Evolutionary conservation across 2,888 invertebrate species (phyloP), one percentile per base, ranked within the genome.

Genomic region (Cremastobaeus sp.): DNA sequence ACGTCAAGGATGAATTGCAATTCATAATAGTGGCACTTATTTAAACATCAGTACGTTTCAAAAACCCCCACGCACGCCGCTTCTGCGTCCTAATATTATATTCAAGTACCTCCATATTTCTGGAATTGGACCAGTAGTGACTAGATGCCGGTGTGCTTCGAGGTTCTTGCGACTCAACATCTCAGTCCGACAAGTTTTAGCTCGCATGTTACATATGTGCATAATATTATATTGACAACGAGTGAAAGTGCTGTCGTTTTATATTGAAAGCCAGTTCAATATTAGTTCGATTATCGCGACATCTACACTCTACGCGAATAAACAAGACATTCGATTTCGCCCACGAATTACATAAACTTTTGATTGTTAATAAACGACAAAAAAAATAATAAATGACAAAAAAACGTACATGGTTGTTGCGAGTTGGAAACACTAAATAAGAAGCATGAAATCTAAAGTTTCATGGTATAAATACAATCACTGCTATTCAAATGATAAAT

Each of bases 21-120:
- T 68, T 45, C 45, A 62, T 43, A 69, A 68, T 60, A 55, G 60
- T 60, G n/a, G n/a, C 41, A 43, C 39, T 48, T 65, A 68, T 74
- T 74, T 66, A 43, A 65, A 71, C 77, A 72, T 76, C 76, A 76
- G 65, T 71, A 78, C 78, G 77, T 77, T 79, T 79, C 74, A 72
- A 76, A 79, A 55, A 47, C 50, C 52, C 62, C 74, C 76, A 70
- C 74, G 37, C 65, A 65, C 35, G 69, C 75, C 64, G 64, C 79
- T 76, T 78, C 80, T 77, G 74, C 79, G 80, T 84, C 86, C 86
- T 85, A 87, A 86, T 78, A 78, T 86, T 86, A 86, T 79, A 83
- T 79, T 80, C 78, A 78, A 82, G 81, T 84, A 83, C 84, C 86
- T 84, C 84, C 85, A 85, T 87, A 87, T 87, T 87, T 87, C 87